Percentiles rank a stretch among this genome's conserved stretches.
These are phyloP conservation scores for Sarcophaga subvicina DNA, from an alignment of 2,888 invertebrate genomes.

Conservation along the genomic window DNA sequence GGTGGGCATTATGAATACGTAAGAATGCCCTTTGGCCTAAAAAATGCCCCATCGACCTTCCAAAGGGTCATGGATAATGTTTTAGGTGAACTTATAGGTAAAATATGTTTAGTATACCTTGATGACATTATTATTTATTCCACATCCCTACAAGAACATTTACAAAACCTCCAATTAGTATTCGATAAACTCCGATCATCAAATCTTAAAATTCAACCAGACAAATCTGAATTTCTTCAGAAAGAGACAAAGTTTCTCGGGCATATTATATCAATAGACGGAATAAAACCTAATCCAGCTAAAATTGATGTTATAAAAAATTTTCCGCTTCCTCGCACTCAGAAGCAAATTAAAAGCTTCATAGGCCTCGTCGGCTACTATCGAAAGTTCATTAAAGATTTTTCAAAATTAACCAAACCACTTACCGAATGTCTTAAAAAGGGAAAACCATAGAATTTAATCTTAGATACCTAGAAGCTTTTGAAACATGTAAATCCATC, in stretches of 20 bases:
- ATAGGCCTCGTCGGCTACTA: slow-evolving; percentile 40
- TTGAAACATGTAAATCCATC: slow-evolving; percentile 61
- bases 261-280: slow-evolving; percentile 30
- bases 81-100: slow-evolving; percentile 69
- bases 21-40: slow-evolving; percentile 67
- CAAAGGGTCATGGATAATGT: slow-evolving; percentile 70
- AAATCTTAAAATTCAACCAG: slow-evolving; percentile 40
- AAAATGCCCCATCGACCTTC: slow-evolving; percentile 64
- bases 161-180: slow-evolving; percentile 62
- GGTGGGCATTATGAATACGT: slow-evolving; percentile 68
- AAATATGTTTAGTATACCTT: slow-evolving; percentile 68
- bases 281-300: slow-evolving; percentile 25
- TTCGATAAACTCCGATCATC: slow-evolving; percentile 7
- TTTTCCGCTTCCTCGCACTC: not conserved
- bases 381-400: slow-evolving; percentile 52
- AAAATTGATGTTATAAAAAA: slow-evolving; percentile 30
- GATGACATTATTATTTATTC: slow-evolving; percentile 53
- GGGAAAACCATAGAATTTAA: slow-evolving; percentile 22
- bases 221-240: slow-evolving; percentile 35
- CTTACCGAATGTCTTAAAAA: slow-evolving; percentile 59
- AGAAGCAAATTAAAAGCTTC: not conserved
- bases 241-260: slow-evolving; percentile 37
- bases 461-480: slow-evolving; percentile 30
- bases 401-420: slow-evolving; percentile 44
- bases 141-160: slow-evolving; percentile 52